Conservation (phyloP, 2,797 vertebrate species). For the Poeciliopsis paucimaculata region DNA sequence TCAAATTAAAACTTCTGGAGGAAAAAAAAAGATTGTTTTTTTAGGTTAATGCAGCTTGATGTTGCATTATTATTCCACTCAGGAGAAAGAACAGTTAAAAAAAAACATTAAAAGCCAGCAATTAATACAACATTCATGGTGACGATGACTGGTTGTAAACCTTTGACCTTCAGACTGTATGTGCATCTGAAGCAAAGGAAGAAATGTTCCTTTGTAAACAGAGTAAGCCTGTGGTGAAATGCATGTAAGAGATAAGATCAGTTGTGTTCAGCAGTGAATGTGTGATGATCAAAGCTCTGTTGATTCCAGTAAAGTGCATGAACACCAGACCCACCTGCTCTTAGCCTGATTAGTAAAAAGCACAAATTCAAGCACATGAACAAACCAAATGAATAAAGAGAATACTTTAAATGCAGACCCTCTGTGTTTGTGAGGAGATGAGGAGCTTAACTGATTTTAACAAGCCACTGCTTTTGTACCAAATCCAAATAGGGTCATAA, state of each 20-base stretch:
- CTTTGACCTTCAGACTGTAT: background rate
- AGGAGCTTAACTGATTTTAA: conserved; percentile 63
- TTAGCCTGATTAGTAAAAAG: conserved; percentile 1
- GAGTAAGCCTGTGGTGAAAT: background rate
- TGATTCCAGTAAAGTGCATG: background rate
- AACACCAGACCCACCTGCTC: background rate
- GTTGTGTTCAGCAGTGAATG: background rate
- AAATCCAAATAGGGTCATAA: conserved; percentile 73
- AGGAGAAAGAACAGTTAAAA: background rate
- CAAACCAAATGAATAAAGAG: conserved; percentile 10
- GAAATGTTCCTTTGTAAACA: background rate
- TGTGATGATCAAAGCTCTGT: background rate
- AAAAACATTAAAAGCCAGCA: background rate
- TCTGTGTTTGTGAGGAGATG: conserved; percentile 38
- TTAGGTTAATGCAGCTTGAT: background rate
- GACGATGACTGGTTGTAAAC: background rate
- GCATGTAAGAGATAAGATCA: background rate
- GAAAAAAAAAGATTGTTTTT: background rate
- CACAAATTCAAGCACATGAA: background rate
- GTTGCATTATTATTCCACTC: background rate
- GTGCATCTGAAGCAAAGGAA: background rate
- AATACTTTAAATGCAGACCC: conserved; percentile 5
- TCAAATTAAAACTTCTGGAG: background rate
- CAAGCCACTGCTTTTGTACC: conserved; percentile 61
- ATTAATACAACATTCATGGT: background rate